A percentile compares a stretch with the other conserved stretches of the same genome.
These are phyloP conservation scores for Cosmia pyralina DNA, from an alignment of 2,888 invertebrate species.

Conservation along the genomic window DNA sequence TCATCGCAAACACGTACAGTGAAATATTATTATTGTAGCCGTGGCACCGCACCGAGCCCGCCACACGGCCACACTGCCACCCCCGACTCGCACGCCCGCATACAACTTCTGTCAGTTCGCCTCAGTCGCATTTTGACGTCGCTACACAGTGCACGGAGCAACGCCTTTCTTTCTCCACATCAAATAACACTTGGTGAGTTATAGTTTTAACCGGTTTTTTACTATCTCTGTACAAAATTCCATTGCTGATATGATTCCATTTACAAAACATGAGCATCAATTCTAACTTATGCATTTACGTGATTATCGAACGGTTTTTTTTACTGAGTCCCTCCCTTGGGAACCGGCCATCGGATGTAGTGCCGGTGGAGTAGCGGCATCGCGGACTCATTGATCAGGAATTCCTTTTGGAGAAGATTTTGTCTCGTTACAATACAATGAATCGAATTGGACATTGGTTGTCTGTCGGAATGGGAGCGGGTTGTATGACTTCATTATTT, in stretches of 20 bases:
- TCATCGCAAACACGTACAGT: constrained; percentile 70
- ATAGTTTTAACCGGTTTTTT: constrained; percentile 59
- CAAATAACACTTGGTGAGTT: constrained; percentile 81
- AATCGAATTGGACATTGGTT: constrained; percentile 55
- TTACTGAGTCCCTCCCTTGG: constrained; percentile 65
- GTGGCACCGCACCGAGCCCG: constrained; percentile 66
- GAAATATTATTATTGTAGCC: constrained; percentile 68
- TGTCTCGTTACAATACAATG: constrained; percentile 22
- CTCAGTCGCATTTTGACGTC: constrained; percentile 82
- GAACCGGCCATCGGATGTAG: constrained; percentile 70
- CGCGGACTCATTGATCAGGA: constrained; percentile 70
- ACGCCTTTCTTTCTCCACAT: constrained; percentile 68
- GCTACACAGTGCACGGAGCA: constrained; percentile 77
- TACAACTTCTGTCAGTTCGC: constrained; percentile 63
- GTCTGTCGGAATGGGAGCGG: constrained; percentile 72
- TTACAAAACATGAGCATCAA: constrained; percentile 16
- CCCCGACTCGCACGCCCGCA: constrained; percentile 69
- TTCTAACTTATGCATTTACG: constrained; percentile 36
- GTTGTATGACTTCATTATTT: constrained; percentile 76
- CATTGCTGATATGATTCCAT: constrained; percentile 26
- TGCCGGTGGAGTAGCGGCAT: constrained; percentile 62
- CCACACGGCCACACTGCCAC: constrained; percentile 68
- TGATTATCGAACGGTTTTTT: constrained; percentile 54
- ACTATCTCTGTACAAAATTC: constrained; percentile 39
- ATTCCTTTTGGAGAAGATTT: constrained; percentile 52